phyloP scores from a whole-genome alignment of 2,113 vertebrate species.

The Epinephelus lanceolatus region DNA sequence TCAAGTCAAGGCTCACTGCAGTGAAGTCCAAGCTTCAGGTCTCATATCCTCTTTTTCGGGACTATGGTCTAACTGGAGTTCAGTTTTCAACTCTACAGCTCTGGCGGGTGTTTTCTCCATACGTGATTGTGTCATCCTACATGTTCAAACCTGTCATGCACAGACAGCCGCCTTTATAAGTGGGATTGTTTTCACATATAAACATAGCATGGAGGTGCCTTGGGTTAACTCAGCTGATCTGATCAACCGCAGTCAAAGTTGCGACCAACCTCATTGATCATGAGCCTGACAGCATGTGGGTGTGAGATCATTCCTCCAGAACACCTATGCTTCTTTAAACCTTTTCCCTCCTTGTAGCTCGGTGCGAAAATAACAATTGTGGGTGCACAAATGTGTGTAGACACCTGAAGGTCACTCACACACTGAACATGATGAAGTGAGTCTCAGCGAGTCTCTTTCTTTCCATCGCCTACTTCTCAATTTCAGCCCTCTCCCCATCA shows the following conservation, averaged over 20 bases:
- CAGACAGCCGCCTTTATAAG: not conserved
- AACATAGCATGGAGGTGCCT: not conserved
- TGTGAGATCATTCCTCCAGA: conserved; percentile 32
- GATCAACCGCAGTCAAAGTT: conserved; percentile 19
- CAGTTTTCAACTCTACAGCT: not conserved
- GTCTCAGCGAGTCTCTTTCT: conserved; percentile 23
- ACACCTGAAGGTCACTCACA: conserved; percentile 58
- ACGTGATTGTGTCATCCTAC: not conserved
- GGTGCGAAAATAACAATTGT: conserved; percentile 21
- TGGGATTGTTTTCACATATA: not conserved
- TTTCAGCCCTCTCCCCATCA: conserved; percentile 26
- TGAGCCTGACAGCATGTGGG: conserved; percentile 31
- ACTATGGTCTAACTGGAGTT: too few species aligned
- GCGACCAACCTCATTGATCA: conserved; percentile 45
- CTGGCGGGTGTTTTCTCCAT: not conserved
- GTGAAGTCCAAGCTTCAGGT: not conserved
- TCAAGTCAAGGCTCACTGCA: not conserved
- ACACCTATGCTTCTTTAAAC: conserved; percentile 22
- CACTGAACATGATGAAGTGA: conserved; percentile 58
- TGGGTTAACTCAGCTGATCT: conserved; percentile 27
- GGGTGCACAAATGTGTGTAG: conserved; percentile 29
- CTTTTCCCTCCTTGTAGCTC: not conserved
- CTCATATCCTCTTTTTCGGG: not conserved
- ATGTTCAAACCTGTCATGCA: conserved; percentile 6
- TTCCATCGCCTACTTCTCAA: conserved; percentile 46